These are phyloP conservation scores for Thymelicus acteon DNA, from an alignment of 2,888 invertebrate species.

Conservation along the genomic window DNA sequence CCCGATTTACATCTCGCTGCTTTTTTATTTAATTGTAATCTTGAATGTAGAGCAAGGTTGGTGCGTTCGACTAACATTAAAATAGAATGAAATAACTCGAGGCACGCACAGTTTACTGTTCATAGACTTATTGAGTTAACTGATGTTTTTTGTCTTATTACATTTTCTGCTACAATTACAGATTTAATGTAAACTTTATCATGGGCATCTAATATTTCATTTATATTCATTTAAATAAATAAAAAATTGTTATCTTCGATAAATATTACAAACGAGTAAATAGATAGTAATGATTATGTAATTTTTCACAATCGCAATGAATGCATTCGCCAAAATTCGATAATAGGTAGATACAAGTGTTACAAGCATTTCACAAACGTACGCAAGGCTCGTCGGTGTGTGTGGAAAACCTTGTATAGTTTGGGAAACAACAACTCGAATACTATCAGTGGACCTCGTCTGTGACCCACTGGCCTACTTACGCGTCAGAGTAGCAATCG, in stretches of 20 bases:
- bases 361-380: constrained; percentile 17
- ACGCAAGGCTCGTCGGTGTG: background rate
- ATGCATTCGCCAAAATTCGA: constrained; percentile 10
- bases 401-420: constrained; percentile 55
- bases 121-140: constrained; percentile 52
- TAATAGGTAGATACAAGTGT: constrained; percentile 11
- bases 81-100: constrained; percentile 73
- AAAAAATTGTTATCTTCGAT: background rate
- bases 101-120: constrained; percentile 63
- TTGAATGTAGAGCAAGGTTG: constrained; percentile 76
- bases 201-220: too few relatives aligned
- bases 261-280: background rate
- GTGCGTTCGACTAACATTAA: constrained; percentile 72
- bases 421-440: constrained; percentile 66
- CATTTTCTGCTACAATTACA: constrained; percentile 19
- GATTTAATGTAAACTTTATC: background rate
- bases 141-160: constrained; percentile 39
- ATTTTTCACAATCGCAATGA: constrained; percentile 2
- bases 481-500: constrained; percentile 75
- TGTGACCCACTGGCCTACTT: constrained; percentile 88
- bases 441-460: constrained; percentile 66
- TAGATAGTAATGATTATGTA: background rate
- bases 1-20: constrained; percentile 35
- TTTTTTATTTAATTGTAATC: constrained; percentile 68
- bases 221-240: too few relatives aligned